Evolutionary conservation across 1,140 invertebrate genomes (phyloP).

Genomic region (Microplitis demolitor): DNA sequence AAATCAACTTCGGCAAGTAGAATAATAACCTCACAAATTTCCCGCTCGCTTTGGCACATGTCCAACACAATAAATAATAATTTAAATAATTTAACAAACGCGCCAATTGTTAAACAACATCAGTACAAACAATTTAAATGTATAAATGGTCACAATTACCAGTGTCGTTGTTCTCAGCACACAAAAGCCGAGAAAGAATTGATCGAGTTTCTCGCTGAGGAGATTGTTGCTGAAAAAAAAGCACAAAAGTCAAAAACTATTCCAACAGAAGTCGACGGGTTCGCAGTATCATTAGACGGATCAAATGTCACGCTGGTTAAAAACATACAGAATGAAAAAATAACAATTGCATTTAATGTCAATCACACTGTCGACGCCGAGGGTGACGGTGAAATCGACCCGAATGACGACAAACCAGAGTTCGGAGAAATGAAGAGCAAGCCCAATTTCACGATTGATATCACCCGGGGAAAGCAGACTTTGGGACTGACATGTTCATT

Average conservation of each 20-base stretch:
- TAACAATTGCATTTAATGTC: slow-evolving; percentile 82
- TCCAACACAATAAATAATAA: slow-evolving; percentile 54
- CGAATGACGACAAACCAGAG: slow-evolving; percentile 70
- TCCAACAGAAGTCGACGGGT: slow-evolving; percentile 78
- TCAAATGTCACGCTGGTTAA: slow-evolving; percentile 80
- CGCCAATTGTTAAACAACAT: slow-evolving; percentile 46
- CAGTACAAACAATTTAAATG: slow-evolving; percentile 45
- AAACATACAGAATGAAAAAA: slow-evolving; percentile 72
- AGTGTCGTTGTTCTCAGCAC: slow-evolving; percentile 21
- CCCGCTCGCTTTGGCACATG: slow-evolving; percentile 73
- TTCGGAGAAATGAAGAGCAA: slow-evolving; percentile 83
- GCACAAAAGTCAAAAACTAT: slow-evolving; percentile 75
- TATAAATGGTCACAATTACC: not conserved
- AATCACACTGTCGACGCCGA: slow-evolving; percentile 89
- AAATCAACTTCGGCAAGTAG: slow-evolving; percentile 57
- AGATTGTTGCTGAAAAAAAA: slow-evolving; percentile 86
- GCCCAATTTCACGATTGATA: slow-evolving; percentile 84
- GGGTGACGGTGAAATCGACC: slow-evolving; percentile 68
- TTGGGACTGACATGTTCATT: slow-evolving; percentile 84
- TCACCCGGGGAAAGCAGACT: slow-evolving; percentile 74
- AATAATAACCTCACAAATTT: slow-evolving; percentile 65
- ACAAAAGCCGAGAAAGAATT: slow-evolving; percentile 77
- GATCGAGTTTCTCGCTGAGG: slow-evolving; percentile 84
- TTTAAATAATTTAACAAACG: slow-evolving; percentile 35
- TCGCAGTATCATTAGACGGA: slow-evolving; percentile 75